Evolutionary conservation across 1,140 invertebrate genomes (phyloP).

Genomic region (Zaprionus davidi): DNA sequence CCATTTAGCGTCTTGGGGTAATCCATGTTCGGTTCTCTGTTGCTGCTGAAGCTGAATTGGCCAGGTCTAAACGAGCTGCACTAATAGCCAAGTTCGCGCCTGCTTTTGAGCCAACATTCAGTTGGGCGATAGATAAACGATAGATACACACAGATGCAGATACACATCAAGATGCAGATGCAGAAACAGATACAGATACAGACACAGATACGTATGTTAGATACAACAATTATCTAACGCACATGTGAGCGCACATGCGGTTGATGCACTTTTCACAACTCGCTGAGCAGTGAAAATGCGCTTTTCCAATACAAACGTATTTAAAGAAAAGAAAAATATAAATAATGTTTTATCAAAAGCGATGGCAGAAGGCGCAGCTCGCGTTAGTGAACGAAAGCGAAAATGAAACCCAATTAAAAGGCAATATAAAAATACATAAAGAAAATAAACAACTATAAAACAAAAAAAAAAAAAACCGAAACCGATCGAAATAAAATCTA

Average conservation of each 20-base stretch:
- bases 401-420: conserved; percentile 30
- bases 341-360: conserved; percentile 18
- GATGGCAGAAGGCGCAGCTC: conserved; percentile 38
- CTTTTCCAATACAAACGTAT: conserved; percentile 48
- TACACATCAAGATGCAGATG: conserved; percentile 12
- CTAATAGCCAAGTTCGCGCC: conserved; percentile 65
- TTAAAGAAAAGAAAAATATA: conserved; percentile 37
- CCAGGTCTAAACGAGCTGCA: conserved; percentile 41
- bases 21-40: conserved; percentile 54
- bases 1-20: conserved; percentile 72
- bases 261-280: conserved; percentile 82
- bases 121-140: conserved; percentile 1
- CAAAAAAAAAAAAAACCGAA: conserved; percentile 16
- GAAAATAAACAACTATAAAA: conserved; percentile 13
- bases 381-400: conserved; percentile 28
- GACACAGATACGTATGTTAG: conserved; percentile 5
- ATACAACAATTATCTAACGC: conserved; percentile 78
- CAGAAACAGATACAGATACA: conserved; percentile 1
- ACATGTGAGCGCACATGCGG: conserved; percentile 72
- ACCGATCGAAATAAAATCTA: conserved; percentile 23
- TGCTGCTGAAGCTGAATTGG: conserved; percentile 2
- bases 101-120: conserved; percentile 10
- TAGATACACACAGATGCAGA: background rate
- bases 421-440: conserved; percentile 2
- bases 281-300: conserved; percentile 79